Evolutionary conservation across 2,888 invertebrate species (phyloP).

Genomic region (Mesodorylaimus sp.): DNA sequence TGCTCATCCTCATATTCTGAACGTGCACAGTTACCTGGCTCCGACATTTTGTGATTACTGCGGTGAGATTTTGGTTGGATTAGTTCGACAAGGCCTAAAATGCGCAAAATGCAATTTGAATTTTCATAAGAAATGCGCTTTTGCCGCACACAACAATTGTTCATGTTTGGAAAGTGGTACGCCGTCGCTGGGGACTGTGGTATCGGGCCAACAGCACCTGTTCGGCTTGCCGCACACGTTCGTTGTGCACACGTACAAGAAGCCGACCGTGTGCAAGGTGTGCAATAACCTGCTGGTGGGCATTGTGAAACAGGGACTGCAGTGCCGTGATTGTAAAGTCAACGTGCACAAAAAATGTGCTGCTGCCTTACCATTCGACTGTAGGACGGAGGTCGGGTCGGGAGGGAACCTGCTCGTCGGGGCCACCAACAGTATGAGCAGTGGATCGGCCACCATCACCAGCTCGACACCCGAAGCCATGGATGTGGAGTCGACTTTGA

Average conservation of each 20-base stretch:
- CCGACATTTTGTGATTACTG: conserved; percentile 31
- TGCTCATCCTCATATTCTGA: conserved; percentile 19
- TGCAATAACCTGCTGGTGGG: conserved; percentile 28
- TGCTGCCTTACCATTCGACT: conserved; percentile 20
- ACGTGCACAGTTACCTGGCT: conserved; percentile 16
- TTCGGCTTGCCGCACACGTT: conserved; percentile 25
- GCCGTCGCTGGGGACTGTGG: not conserved
- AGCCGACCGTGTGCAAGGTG: conserved; percentile 28
- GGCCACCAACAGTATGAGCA: not conserved
- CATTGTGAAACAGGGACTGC: conserved; percentile 28
- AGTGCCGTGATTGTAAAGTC: conserved; percentile 28
- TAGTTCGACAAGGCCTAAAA: conserved; percentile 26
- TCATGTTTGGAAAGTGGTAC: not conserved
- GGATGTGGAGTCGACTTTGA: not conserved
- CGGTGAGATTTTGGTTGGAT: conserved; percentile 28
- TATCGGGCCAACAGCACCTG: not conserved
- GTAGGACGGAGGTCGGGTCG: conserved; percentile 19
- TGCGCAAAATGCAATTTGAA: conserved; percentile 26
- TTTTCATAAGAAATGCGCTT: conserved; percentile 27
- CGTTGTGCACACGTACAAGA: conserved; percentile 26
- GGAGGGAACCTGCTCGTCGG: not conserved
- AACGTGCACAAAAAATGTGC: conserved; percentile 29
- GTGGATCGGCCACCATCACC: not conserved
- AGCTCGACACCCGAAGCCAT: not conserved
- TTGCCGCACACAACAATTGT: conserved; percentile 26